Conservation (phyloP, 2,113 vertebrate species). For the Notarius lentiginosus region DNA sequence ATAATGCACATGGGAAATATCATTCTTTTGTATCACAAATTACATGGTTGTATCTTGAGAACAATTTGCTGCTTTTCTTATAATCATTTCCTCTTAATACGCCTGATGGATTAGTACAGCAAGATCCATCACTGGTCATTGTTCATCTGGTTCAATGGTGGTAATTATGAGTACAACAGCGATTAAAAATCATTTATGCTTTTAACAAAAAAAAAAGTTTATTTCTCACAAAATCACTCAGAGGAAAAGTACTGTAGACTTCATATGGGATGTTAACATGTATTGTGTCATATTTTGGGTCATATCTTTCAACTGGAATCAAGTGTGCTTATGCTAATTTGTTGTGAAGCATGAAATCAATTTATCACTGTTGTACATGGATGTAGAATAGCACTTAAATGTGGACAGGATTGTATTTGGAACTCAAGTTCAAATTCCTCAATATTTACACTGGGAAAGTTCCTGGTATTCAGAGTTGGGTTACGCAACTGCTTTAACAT, state of each 20-base stretch:
- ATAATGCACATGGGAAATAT: background rate
- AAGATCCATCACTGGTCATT: background rate
- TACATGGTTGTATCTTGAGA: background rate
- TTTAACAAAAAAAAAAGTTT: background rate
- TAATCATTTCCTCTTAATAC: background rate
- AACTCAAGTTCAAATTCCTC: background rate
- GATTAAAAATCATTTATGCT: background rate
- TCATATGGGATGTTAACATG: background rate
- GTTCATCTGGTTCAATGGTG: background rate
- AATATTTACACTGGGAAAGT: background rate
- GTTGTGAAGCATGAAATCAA: background rate
- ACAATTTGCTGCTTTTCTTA: background rate
- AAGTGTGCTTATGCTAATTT: background rate
- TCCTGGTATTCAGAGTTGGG: background rate
- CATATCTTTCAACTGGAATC: background rate
- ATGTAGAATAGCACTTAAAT: no score
- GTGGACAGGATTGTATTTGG: background rate
- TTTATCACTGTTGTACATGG: background rate
- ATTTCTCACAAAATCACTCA: background rate
- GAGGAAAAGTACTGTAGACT: background rate
- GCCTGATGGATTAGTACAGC: background rate
- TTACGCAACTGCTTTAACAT: background rate
- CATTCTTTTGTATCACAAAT: background rate
- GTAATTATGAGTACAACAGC: background rate
- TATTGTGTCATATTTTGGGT: background rate